Base-by-base conservation (phyloP, 2,113 vertebrate genomes). In the Austrofundulus limnaeus region DNA sequence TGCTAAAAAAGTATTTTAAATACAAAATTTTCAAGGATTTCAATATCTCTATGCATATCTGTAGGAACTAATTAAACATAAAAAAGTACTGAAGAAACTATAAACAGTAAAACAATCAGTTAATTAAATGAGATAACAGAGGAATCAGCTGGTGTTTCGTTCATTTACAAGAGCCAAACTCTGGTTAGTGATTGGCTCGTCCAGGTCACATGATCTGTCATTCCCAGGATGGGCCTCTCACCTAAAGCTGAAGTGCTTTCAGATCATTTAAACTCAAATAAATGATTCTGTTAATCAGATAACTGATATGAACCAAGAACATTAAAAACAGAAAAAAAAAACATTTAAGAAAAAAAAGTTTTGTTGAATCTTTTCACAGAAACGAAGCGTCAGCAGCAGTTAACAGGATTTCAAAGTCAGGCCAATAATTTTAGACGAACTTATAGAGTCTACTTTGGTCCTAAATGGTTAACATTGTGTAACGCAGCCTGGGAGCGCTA, bases 151-250 rank as follows among this genome's bases (percentile, higher is more conserved):
- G n/a, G n/a, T n/a, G n/a, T n/a, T n/a, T n/a, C 31, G 77, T 75
- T 50, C 61, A 67, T 61, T 28, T 42, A 37, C 20, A 39, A 13
- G 37, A 62, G 51, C 24, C 45, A 39, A 17, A 42, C 39, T 17
- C 21, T 51, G 67, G 23, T 9, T 5, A 0, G 2, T 56, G 73
- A 85, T 87, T 88, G 82, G 84, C 3, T 45, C 1, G 2, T 9
- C 20, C 46, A 3, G 12, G 62, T 89, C 87, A 90, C 77, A 67
- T 90, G 86, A 83, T 19, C 57, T 53, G 47, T 75, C 61, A 67
- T 67, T 69, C 65, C 78, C 19, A 13, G 46, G 16, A 42, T 6
- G 61, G 60, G 43, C 34, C 63, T 62, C 3, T 1, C 42, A 66
- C 45, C 31, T 56, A 55, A 82, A 84, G 25, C 85, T 82, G 70